Evolutionary conservation across 2,113 vertebrate species (phyloP).

Genomic region (Hemicordylus capensis): DNA sequence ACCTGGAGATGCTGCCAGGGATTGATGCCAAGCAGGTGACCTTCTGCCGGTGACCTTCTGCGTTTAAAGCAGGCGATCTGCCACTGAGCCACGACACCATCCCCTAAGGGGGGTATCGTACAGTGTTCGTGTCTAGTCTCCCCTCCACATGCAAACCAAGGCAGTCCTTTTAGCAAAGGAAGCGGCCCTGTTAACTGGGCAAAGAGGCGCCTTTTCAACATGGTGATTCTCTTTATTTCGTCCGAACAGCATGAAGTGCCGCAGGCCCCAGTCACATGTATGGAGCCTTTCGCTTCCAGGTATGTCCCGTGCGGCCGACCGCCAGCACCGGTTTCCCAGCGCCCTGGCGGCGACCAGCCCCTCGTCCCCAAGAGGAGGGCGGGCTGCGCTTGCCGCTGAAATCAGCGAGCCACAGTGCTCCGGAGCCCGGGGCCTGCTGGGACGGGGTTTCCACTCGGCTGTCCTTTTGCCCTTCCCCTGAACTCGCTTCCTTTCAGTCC

Average conservation of each 20-base stretch:
- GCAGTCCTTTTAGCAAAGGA: no score
- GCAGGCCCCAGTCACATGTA: no score
- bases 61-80: no score
- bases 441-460: slow-evolving; percentile 81
- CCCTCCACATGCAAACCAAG: neutral
- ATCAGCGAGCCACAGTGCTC: slow-evolving; percentile 24
- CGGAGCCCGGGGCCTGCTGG: slow-evolving; percentile 77
- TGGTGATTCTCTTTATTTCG: no score
- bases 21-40: no score
- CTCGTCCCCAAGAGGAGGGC: neutral
- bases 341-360: neutral
- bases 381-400: neutral
- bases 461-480: slow-evolving; percentile 88
- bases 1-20: no score
- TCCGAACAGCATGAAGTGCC: no score
- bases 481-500: slow-evolving; percentile 83
- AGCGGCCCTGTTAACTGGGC: no score
- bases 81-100: no score
- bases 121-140: neutral
- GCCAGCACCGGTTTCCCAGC: slow-evolving; percentile 8
- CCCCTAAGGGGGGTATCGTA: no score
- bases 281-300: neutral
- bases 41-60: no score
- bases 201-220: neutral
- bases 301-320: neutral